Evolutionary conservation across 2,888 invertebrate genomes (phyloP), one percentile per base, ranked within the genome.

Genomic region (Agonopterix heracliana): DNA sequence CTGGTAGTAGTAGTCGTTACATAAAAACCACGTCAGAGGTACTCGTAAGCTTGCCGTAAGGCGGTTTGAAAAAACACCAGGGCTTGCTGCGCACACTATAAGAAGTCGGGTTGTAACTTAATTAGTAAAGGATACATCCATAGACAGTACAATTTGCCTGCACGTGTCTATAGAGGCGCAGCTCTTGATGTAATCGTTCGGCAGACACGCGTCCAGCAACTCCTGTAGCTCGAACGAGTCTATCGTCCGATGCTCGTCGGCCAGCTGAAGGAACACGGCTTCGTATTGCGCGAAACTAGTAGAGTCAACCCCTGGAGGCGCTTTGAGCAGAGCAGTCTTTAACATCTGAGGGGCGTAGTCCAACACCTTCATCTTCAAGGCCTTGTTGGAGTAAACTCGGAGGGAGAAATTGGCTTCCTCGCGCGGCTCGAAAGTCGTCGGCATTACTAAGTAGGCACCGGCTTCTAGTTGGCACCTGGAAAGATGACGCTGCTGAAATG

Each of bases 121-220:
- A 12, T 41, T 41, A n/a, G 41, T 12, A 85, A 88, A 89, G 92
- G 93, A 93, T 93, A 95, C 95, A 86, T 97, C 97, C 86, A 97
- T 91, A 7, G 96, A 93, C 1, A 97, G 89, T 13, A 97, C 94
- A 8, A 97, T 95, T 81, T 97, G 96, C 52, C 96, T 90, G 69
- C 97, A 97, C 1, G 97, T 96, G 77, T 97, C 97, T 63, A 97
- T 92, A 11, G 95, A 95, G 1, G 97, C 96, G 76, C 97, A 97
- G 63, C 97, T 97, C 71, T 97, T 97, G 59, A 97, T 96, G 65
- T 97, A 97, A 84, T 97, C 97, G 73, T 97, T 97, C 0, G 97
- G 97, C 50, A 97, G 89, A 76, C 97, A 97, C 1, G 95, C 96
- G 66, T 97, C 97, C 34, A 97, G 80, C 12, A 97, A 81, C 72